phyloP scores from a whole-genome alignment of 2,888 invertebrate species.

The Rosalia funebris region DNA sequence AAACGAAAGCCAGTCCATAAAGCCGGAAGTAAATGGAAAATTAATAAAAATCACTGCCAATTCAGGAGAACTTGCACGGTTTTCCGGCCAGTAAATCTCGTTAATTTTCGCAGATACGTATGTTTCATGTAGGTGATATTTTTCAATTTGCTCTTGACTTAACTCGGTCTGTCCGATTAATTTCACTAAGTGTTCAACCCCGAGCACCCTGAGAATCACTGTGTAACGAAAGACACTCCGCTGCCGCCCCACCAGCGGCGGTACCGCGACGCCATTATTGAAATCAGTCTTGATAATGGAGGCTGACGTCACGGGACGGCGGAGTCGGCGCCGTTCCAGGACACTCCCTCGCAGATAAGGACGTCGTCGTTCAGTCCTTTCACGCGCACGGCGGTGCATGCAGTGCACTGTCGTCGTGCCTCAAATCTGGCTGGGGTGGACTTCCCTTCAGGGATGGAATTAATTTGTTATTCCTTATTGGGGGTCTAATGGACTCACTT shows the following conservation, averaged over 20 bases:
- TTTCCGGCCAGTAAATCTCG: slow-evolving; percentile 39
- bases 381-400: not conserved
- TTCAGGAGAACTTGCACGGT: slow-evolving; percentile 34
- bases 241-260: slow-evolving; percentile 39
- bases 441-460: not conserved
- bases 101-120: slow-evolving; percentile 50
- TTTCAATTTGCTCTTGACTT: slow-evolving; percentile 57
- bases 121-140: slow-evolving; percentile 58
- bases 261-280: slow-evolving; percentile 64
- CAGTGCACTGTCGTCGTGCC: slow-evolving; percentile 1
- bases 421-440: too few relatives aligned
- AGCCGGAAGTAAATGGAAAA: slow-evolving; percentile 24
- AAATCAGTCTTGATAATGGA: slow-evolving; percentile 65
- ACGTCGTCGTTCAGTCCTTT: slow-evolving; percentile 15
- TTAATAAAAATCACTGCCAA: slow-evolving; percentile 39
- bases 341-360: slow-evolving; percentile 56
- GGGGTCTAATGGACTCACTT: not conserved
- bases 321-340: slow-evolving; percentile 60
- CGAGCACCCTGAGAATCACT: slow-evolving; percentile 60
- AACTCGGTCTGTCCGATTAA: slow-evolving; percentile 60
- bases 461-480: slow-evolving; percentile 3
- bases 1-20: slow-evolving; percentile 12
- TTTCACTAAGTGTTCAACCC: slow-evolving; percentile 62
- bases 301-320: slow-evolving; percentile 63
- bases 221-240: slow-evolving; percentile 48